Evolutionary conservation across 2,888 invertebrate genomes (phyloP).

Genomic region (Maniola hyperantus): DNA sequence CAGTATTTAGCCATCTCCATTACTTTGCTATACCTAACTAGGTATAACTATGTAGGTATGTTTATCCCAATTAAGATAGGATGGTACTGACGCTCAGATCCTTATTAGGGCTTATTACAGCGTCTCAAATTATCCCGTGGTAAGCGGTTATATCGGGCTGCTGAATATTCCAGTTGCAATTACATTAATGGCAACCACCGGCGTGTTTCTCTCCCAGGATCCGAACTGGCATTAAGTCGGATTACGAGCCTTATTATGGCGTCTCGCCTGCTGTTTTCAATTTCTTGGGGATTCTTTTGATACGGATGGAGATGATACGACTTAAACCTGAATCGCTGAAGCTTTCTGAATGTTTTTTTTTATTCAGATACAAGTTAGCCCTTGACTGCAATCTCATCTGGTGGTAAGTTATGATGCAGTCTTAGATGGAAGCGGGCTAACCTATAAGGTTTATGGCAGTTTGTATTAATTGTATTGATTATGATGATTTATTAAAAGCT

Average conservation of each 20-base stretch:
- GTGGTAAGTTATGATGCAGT: no score
- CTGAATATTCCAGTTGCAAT: slow-evolving; percentile 58
- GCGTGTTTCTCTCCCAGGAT: slow-evolving; percentile 45
- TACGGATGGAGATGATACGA: neutral
- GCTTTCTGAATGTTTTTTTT: no score
- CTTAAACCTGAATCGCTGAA: neutral
- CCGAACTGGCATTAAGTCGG: slow-evolving; percentile 38
- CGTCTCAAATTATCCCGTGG: slow-evolving; percentile 15
- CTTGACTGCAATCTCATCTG: no score
- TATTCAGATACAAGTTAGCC: no score
- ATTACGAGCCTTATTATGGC: slow-evolving; percentile 35
- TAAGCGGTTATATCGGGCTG: slow-evolving; percentile 17
- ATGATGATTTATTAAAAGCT: no score
- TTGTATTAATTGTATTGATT: no score
- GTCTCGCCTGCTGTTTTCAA: slow-evolving; percentile 33
- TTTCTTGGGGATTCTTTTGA: slow-evolving; percentile 28
- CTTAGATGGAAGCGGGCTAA: no score
- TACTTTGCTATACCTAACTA: neutral
- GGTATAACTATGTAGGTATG: neutral
- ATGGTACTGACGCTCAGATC: slow-evolving; percentile 4
- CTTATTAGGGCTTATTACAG: slow-evolving; percentile 11
- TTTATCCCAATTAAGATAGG: neutral
- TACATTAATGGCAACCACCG: slow-evolving; percentile 53
- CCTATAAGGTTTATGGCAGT: no score
- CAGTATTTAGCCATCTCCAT: neutral